These are phyloP conservation scores for Galaxea fascicularis DNA, from an alignment of 92 coral and sea anemone species.

Conservation along the genomic window DNA sequence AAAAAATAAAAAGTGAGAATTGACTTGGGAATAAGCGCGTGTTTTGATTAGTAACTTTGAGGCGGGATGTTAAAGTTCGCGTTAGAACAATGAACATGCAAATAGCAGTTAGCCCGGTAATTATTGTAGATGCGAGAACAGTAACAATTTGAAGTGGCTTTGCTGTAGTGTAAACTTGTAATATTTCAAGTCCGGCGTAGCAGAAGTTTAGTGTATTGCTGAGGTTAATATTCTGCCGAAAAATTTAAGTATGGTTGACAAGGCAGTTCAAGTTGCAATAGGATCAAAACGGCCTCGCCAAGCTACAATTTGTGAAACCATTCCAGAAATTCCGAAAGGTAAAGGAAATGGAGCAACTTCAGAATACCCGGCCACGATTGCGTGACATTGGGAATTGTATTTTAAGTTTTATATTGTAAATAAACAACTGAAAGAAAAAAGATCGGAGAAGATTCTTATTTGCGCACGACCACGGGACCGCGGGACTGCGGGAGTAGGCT, in stretches of 20 bases:
- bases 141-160: background rate
- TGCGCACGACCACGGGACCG: too few relatives aligned
- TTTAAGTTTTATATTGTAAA: too few relatives aligned
- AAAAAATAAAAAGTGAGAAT: too few relatives aligned
- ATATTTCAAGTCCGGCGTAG: background rate
- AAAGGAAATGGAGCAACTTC: background rate
- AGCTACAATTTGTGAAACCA: constrained; percentile 1
- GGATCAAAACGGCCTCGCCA: constrained; percentile 2
- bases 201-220: background rate
- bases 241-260: background rate
- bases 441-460: too few relatives aligned
- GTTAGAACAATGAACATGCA: background rate
- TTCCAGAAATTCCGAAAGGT: background rate
- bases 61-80: background rate
- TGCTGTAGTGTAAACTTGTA: background rate
- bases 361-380: too few relatives aligned
- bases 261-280: constrained; percentile 1
- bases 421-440: too few relatives aligned
- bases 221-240: background rate
- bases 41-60: too few relatives aligned
- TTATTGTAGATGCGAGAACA: background rate
- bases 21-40: too few relatives aligned
- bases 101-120: background rate
- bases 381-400: too few relatives aligned
- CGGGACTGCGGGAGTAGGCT: too few relatives aligned